Base-by-base conservation (phyloP, 2,888 invertebrate genomes). In the Agrotis puta region DNA sequence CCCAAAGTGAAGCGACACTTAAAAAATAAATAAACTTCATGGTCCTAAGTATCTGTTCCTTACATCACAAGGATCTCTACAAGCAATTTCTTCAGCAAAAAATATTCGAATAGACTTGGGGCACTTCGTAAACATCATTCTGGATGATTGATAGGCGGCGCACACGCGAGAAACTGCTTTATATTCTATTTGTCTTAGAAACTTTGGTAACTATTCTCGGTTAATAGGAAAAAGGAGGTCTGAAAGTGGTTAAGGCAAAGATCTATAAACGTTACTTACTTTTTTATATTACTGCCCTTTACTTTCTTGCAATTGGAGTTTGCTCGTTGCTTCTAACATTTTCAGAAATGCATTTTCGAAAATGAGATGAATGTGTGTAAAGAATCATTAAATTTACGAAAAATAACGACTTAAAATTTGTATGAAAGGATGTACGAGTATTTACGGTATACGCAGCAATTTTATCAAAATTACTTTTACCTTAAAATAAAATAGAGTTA, bases 181-280 rank as follows among this genome's bases (percentile, higher is more conserved):
- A 88, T 91, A 91, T 92, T 92, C 90, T 90, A 90, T 90, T 92
- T 91, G 89, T 92, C 89, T 92, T 89, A 85, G 85, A 80, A 92
- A 91, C 82, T 89, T 88, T 80, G 77, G 84, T 82, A 89, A 87
- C 86, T 85, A 86, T 81, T 75, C 77, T 56, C 67, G 66, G 68
- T 62, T 61, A 64, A 48, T 54, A 70, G 81, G 76, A 68, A 77
- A 77, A 75, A 51, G 16, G 43, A 61, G 27, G 57, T 20, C 22
- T 66, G 76, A 63, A 58, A 74, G 69, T 74, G 56, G 14, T 33
- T 56, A 13, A 56, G 13, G 13, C 54, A n/a, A 56, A 33, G 1
- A 33, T 56, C 5, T 56, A 54, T 18, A 27, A 54, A 54, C 11
- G 27, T 18, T 18, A 54, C 53, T 53, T 53, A 18, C n/a, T n/a